Conservation (phyloP, 2,888 invertebrate species). For the Colostygia pectinataria region DNA sequence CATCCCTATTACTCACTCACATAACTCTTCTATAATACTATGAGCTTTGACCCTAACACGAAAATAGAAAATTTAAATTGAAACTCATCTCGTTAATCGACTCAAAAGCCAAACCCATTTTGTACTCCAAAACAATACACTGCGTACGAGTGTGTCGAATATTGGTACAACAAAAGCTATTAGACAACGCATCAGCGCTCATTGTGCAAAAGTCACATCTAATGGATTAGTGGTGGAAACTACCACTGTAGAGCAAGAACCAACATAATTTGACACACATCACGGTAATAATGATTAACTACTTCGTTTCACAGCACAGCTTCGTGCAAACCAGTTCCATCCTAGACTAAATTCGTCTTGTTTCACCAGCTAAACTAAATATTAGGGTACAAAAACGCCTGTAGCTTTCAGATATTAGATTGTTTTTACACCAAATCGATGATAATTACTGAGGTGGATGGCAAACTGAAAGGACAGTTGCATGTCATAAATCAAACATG, state of each 20-base stretch:
- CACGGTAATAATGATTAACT: too few species aligned
- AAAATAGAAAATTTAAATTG: constrained; percentile 3
- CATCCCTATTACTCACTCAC: constrained; percentile 4
- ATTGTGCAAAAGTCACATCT: constrained; percentile 73
- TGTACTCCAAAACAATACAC: constrained; percentile 28
- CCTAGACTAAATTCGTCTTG: too few species aligned
- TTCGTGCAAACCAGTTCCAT: too few species aligned
- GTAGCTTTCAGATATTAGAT: too few species aligned
- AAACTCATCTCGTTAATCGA: constrained; percentile 18
- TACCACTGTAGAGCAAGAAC: constrained; percentile 6
- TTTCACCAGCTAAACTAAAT: too few species aligned
- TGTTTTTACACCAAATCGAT: too few species aligned
- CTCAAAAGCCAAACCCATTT: constrained; percentile 18
- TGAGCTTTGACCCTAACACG: neutral
- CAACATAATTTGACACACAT: neutral
- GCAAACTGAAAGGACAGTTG: too few species aligned
- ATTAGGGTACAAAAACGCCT: too few species aligned
- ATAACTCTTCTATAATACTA: constrained; percentile 3
- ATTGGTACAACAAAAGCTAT: constrained; percentile 37
- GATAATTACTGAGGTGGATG: too few species aligned
- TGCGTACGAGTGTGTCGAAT: constrained; percentile 14
- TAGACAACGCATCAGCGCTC: constrained; percentile 44
- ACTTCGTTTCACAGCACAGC: too few species aligned
- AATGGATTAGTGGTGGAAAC: constrained; percentile 71
- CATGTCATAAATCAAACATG: too few species aligned